Evolutionary conservation across 2,888 invertebrate genomes (phyloP), one percentile per base, ranked within the genome.

Genomic region (Eilema depressum): DNA sequence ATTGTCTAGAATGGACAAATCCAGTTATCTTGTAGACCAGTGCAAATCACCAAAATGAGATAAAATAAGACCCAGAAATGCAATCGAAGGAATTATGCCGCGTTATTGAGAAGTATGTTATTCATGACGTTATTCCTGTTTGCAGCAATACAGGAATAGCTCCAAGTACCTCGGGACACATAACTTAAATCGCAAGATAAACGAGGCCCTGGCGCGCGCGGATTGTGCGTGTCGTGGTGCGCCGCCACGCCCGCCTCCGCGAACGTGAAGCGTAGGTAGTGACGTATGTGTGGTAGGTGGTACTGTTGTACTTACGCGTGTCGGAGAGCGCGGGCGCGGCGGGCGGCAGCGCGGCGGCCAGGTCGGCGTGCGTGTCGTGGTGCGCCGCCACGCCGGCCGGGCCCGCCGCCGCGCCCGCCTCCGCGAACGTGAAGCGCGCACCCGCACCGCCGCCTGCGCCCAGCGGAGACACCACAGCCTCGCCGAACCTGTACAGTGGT

Each of bases 391-490:
- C 68, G 62, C 73, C 72, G 96, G 97, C 81, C 67, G 88, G 97
- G 57, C 98, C 60, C 17, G 61, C 96, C 88, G 78, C 78, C 76
- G 81, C 81, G 69, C 88, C 97, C 97, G 59, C 98, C 97, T 89
- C 98, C 10, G 98, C 98, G 85, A 90, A 90, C 80, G 90, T 89
- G 86, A 89, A 89, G 65, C 90, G 88, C 71, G 88, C 63, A 57
- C 98, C 97, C 68, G 97, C 97, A 87, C 81, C 77, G 69, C 71
- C 76, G 12, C 98, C 98, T 88, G 97, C 98, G 63, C 91, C 92
- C 97, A 92, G 97, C 8, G 99, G 99, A 0, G 99, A 99, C 89
- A 98, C 98, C 56, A 99, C 98, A 62, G 98, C 98, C 89, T 98
- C 98, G 57, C 98, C 98, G 93, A 98, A 98, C 68, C 96, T 96